Evolutionary conservation across 2,113 vertebrate species (phyloP).

Genomic region (Carlito syrichta): DNA sequence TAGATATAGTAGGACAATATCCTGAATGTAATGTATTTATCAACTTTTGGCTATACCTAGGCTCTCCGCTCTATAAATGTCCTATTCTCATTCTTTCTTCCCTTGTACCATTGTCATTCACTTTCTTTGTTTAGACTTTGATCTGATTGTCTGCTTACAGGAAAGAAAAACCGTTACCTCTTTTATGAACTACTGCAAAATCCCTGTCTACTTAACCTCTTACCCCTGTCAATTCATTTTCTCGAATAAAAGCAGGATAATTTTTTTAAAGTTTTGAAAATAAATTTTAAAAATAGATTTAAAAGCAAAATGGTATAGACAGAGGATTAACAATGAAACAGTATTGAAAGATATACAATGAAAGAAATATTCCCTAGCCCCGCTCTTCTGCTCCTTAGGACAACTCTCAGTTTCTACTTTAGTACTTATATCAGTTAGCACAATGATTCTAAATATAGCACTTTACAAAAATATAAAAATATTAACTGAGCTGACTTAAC

Average conservation of each 20-base stretch:
- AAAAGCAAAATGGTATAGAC: neutral
- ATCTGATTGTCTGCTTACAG: neutral
- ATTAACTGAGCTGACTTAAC: neutral
- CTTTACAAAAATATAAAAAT: neutral
- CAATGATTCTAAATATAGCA: neutral
- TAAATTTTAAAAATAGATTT: neutral
- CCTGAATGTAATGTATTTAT: neutral
- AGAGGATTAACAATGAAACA: neutral
- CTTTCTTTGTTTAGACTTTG: neutral
- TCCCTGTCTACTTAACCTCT: neutral
- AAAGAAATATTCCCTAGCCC: neutral
- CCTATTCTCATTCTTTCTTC: neutral
- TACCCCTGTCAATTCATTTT: neutral
- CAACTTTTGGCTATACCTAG: neutral
- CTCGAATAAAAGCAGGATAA: no score
- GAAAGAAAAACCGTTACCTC: neutral
- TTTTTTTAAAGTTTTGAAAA: neutral
- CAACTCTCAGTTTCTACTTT: neutral
- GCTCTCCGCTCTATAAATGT: neutral
- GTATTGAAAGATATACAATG: neutral
- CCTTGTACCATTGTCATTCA: neutral
- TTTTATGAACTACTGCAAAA: neutral
- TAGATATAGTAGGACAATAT: neutral
- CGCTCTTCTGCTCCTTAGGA: neutral
- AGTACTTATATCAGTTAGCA: neutral